Conservation (phyloP, 2,888 invertebrate species). For the Syrphus vitripennis region DNA sequence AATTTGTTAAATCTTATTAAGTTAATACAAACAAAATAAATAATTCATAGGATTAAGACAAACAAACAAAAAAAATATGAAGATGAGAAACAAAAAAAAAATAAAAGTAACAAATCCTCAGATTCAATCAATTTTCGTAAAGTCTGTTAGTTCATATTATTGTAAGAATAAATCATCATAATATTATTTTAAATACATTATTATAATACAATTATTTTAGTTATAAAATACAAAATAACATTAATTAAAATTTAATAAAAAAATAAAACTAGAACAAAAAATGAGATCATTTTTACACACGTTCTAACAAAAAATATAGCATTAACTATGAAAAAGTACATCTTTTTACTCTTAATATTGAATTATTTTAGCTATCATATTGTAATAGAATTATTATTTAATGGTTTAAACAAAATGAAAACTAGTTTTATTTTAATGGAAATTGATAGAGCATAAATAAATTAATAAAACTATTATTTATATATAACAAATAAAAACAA, state of each 20-base stretch:
- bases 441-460: slow-evolving; percentile 70
- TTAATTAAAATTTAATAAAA: slow-evolving; percentile 23
- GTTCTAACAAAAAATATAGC: slow-evolving; percentile 53
- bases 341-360: slow-evolving; percentile 58
- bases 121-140: slow-evolving; percentile 70
- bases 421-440: slow-evolving; percentile 71
- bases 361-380: slow-evolving; percentile 44
- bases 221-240: slow-evolving; percentile 17
- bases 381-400: slow-evolving; percentile 50
- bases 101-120: slow-evolving; percentile 50
- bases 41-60: slow-evolving; percentile 38
- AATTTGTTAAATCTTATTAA: slow-evolving; percentile 56
- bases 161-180: slow-evolving; percentile 59
- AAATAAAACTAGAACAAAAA: slow-evolving; percentile 1
- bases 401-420: slow-evolving; percentile 56
- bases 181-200: slow-evolving; percentile 57
- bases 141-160: slow-evolving; percentile 69
- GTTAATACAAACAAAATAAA: slow-evolving; percentile 25
- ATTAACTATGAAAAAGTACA: slow-evolving; percentile 52
- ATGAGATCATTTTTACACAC: slow-evolving; percentile 58
- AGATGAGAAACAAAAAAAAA: slow-evolving; percentile 12
- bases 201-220: slow-evolving; percentile 48
- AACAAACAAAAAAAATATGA: slow-evolving; percentile 23
- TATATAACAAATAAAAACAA: slow-evolving; percentile 67
- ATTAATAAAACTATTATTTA: slow-evolving; percentile 70